Percentiles rank a stretch among this genome's conserved stretches.
phyloP scores from a whole-genome alignment of 2,797 vertebrate genomes.

The Coccyzus lansbergi region DNA sequence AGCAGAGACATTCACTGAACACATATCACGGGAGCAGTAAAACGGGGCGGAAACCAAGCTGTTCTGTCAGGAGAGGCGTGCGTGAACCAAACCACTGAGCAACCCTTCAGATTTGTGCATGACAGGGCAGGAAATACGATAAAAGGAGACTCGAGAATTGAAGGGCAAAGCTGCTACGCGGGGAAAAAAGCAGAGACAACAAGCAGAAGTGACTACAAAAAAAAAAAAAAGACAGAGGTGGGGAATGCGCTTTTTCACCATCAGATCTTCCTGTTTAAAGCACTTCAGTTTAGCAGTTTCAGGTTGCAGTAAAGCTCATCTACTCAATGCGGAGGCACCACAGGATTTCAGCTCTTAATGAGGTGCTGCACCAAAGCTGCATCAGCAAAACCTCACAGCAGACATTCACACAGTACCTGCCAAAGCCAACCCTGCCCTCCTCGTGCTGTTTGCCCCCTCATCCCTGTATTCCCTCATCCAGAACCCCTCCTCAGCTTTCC shows the following conservation, averaged over 20 bases:
- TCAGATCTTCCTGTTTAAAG: background rate
- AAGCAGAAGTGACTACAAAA: background rate
- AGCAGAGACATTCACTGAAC: background rate
- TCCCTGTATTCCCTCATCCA: no score
- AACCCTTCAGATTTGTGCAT: background rate
- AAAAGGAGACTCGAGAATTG: background rate
- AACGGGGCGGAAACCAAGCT: background rate
- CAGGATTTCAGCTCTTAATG: background rate
- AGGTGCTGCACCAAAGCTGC: background rate
- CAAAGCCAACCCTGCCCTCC: background rate
- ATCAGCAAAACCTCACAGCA: background rate
- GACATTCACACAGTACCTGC: background rate
- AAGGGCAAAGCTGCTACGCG: background rate
- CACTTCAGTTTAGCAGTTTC: background rate
- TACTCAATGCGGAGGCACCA: background rate
- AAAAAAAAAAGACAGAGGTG: background rate
- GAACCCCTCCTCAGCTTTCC: no score
- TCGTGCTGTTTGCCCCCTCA: background rate
- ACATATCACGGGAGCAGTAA: background rate
- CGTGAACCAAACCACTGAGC: rapidly evolving
- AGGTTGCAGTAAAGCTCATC: background rate
- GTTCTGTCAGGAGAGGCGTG: background rate
- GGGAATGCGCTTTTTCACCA: background rate
- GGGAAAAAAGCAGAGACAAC: background rate
- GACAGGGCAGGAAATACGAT: rapidly evolving